phyloP scores from a whole-genome alignment of 2,113 vertebrate species.

The Petaurus breviceps region DNA sequence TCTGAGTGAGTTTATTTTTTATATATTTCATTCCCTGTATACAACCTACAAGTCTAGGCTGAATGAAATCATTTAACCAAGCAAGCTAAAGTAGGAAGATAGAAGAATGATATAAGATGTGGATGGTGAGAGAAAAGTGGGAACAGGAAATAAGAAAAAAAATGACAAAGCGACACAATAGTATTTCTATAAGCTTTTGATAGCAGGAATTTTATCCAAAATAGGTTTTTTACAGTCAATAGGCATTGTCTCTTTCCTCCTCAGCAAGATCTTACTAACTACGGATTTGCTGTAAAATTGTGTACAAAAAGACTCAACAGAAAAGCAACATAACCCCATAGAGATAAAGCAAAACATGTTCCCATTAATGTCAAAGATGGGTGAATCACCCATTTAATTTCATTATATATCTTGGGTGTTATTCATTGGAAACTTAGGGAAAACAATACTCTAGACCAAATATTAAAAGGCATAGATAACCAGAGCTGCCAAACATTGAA shows the following conservation, averaged over 20 bases:
- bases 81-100: background rate
- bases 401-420: background rate
- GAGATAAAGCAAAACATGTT: background rate
- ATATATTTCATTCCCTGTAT: background rate
- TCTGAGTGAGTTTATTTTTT: background rate
- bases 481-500: too few relatives aligned
- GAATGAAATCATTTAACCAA: background rate
- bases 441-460: background rate
- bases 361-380: background rate
- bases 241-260: background rate
- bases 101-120: background rate
- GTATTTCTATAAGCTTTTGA: background rate
- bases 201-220: background rate
- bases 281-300: background rate
- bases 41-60: background rate
- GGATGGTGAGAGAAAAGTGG: background rate
- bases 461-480: rapidly evolving
- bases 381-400: background rate
- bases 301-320: background rate
- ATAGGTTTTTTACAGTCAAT: background rate
- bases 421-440: background rate
- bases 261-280: background rate
- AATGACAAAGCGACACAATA: background rate
- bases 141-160: background rate
- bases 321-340: rapidly evolving